phyloP scores from a whole-genome alignment of 2,797 vertebrate genomes.

The Epinephelus malabaricus region DNA sequence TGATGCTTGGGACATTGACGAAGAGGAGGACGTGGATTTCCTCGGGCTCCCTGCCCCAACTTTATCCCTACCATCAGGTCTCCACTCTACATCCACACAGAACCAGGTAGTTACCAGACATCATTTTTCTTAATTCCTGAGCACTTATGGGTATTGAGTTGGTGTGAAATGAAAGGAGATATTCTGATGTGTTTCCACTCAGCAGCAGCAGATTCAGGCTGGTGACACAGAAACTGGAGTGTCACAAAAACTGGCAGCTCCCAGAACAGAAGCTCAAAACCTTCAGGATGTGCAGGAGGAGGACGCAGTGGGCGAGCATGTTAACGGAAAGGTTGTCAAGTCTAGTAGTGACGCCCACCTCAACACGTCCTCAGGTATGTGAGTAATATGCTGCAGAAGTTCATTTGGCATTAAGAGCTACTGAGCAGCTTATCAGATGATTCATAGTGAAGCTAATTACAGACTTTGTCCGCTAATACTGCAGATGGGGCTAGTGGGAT shows the following conservation, averaged over 20 bases:
- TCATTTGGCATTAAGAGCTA: conserved; percentile 13
- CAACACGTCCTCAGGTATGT: conserved; percentile 89
- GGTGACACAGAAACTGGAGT: conserved; percentile 78
- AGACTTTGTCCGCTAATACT: conserved; percentile 10
- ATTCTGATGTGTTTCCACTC: not conserved
- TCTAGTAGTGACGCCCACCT: conserved; percentile 94
- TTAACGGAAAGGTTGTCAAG: conserved; percentile 91
- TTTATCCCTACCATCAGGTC: conserved; percentile 53
- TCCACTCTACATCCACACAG: conserved; percentile 52
- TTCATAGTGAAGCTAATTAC: conserved; percentile 45
- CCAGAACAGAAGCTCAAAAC: conserved; percentile 78
- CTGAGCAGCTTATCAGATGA: conserved; percentile 43
- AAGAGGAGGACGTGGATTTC: conserved; percentile 91
- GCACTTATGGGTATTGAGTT: not conserved
- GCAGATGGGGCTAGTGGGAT: conserved; percentile 17
- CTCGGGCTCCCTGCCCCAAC: conserved; percentile 52
- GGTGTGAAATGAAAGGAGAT: not conserved
- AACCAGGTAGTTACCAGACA: conserved; percentile 49
- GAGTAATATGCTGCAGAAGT: not conserved
- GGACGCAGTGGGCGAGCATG: conserved; percentile 62
- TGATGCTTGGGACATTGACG: conserved; percentile 98
- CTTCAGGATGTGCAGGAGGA: conserved; percentile 81
- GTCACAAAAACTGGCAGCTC: conserved; percentile 81
- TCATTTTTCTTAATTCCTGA: not conserved
- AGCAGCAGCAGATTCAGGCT: conserved; percentile 35